These are phyloP conservation scores for Latrodectus geometricus DNA, from an alignment of 1,140 invertebrate species.

Conservation along the genomic window DNA sequence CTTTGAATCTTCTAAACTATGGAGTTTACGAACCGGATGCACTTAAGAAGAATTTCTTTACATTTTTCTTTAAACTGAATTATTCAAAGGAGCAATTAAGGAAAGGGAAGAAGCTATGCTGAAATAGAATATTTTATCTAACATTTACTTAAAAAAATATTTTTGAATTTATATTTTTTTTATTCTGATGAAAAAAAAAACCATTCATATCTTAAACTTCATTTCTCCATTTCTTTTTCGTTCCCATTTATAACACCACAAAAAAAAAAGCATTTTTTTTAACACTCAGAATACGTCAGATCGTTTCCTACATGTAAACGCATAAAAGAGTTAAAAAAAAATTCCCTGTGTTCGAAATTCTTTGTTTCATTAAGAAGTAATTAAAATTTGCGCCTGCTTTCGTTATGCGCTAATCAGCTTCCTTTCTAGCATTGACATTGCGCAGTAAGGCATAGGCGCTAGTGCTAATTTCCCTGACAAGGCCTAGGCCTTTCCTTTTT, in stretches of 20 bases:
- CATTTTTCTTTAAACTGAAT: too few species aligned
- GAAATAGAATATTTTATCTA: too few species aligned
- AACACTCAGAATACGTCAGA: conserved; percentile 26
- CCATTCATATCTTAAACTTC: conserved; percentile 56
- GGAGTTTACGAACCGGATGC: too few species aligned
- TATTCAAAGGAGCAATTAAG: too few species aligned
- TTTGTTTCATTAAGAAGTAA: conserved; percentile 62
- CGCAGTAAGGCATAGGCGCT: conserved; percentile 38
- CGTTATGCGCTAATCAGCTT: conserved; percentile 45
- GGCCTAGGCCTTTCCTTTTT: conserved; percentile 41
- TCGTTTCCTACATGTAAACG: conserved; percentile 13
- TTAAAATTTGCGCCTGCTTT: conserved; percentile 52
- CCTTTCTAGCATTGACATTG: conserved; percentile 39
- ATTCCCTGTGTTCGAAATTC: conserved; percentile 36
- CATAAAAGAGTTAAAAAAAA: conserved; percentile 12
- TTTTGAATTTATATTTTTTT: too few species aligned
- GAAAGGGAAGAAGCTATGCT: too few species aligned
- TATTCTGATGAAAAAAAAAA: background rate
- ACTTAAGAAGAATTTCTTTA: too few species aligned
- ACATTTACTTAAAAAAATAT: too few species aligned
- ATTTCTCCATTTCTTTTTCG: conserved; percentile 50
- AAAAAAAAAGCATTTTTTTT: background rate
- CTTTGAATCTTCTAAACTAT: too few species aligned
- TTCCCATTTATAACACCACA: conserved; percentile 52
- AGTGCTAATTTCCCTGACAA: conserved; percentile 57